A percentile compares a stretch with the other conserved stretches of the same genome.
Evolutionary conservation across 2,113 vertebrate genomes (phyloP).

Genomic region (Grammomys dolichurus): DNA sequence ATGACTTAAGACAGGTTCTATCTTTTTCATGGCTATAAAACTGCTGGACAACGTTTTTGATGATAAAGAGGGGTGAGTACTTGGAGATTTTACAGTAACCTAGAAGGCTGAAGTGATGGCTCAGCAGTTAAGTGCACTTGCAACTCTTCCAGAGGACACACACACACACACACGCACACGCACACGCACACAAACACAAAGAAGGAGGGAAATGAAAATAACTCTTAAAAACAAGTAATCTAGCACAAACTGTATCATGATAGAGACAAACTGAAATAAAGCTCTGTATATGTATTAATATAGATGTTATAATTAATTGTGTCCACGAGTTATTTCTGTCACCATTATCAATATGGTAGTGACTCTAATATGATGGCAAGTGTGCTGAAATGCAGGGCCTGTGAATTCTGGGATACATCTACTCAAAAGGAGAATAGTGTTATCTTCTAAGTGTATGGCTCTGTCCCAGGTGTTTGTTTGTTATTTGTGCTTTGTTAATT

Average conservation of each 20-base stretch:
- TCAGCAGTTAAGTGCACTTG: neutral
- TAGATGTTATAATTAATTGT: neutral
- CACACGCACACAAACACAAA: too few relatives aligned
- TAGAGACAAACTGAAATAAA: neutral
- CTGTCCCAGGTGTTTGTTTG: neutral
- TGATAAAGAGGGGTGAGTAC: neutral
- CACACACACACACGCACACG: neutral
- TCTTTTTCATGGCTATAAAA: neutral
- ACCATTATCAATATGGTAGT: neutral
- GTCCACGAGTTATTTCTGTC: neutral
- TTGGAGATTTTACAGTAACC: neutral
- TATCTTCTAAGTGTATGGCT: neutral
- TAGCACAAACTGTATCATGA: neutral
- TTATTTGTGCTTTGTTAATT: constrained; percentile 46
- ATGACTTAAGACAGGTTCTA: neutral
- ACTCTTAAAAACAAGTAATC: neutral
- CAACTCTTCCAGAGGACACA: neutral
- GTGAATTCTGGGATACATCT: neutral
- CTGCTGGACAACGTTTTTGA: neutral
- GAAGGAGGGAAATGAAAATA: neutral
- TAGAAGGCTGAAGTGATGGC: too few relatives aligned
- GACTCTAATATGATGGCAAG: neutral
- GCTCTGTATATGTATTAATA: neutral
- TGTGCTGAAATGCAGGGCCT: neutral
- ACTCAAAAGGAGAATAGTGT: neutral